Base-by-base conservation (phyloP, 2,888 invertebrate genomes). In the Drosophila vallismaia region DNA sequence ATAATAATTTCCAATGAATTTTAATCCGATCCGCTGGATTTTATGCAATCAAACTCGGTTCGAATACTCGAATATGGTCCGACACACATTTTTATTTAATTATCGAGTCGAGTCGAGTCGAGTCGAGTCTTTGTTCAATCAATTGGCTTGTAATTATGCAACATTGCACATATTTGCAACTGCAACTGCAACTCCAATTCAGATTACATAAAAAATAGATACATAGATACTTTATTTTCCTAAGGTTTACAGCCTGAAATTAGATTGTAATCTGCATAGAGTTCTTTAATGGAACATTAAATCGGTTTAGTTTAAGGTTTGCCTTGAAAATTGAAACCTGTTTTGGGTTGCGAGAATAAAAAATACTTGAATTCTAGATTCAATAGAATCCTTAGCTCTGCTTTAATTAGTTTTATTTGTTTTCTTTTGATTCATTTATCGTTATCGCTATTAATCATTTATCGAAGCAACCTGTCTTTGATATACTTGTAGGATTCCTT, bases 61-160 rank as follows among this genome's bases (percentile, higher is more conserved):
- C 6, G 46, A 36, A 38, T 45, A 38, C 46, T 14, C 6, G 46
- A 36, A 38, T 45, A 38, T 40, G n/a, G 49, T 38, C 46, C 42
- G 46, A 45, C 56, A 69, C 6, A 36, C 19, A 44, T 46, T 74
- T 81, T 85, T 87, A 76, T 73, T 77, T 87, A 81, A 87, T 86
- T 86, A 70, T 64, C 51, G 53, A 72, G 71, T 63, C 54, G 52
- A 71, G 53, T 53, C 67, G 64, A 55, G 66, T 68, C 36, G 50
- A 75, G 77, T 19, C 19, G 19, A 84, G 67, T 76, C 72, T 73
- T 63, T 79, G 57, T 76, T 19, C 19, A 26, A 31, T 46, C 24
- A 36, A 40, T 24, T 68, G 38, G 56, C 57, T 50, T 74, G 57
- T 52, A 72, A 84, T 80, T 84, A 84, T 77, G 72, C 52, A 84